These are phyloP conservation scores for Saimiri boliviensis DNA, from an alignment of 2,113 vertebrate genomes.

Conservation along the genomic window DNA sequence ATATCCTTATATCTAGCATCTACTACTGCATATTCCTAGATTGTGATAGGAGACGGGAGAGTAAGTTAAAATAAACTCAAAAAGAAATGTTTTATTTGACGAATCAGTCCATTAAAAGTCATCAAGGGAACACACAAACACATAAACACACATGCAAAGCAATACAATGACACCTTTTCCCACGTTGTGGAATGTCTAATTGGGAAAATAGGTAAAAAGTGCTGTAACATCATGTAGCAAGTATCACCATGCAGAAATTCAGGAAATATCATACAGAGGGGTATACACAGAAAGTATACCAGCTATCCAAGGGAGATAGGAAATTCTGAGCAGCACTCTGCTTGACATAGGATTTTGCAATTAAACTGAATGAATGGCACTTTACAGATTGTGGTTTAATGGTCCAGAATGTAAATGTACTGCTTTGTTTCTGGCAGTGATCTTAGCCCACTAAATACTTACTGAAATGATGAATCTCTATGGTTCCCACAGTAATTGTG, in stretches of 20 bases:
- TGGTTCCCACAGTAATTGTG: background rate
- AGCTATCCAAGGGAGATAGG: background rate
- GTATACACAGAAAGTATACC: accelerated
- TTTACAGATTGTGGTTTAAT: background rate
- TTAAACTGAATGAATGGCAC: background rate
- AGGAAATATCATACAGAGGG: background rate
- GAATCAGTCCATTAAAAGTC: background rate
- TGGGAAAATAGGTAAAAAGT: background rate
- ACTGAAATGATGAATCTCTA: background rate
- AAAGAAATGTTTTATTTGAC: background rate
- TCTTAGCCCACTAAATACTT: background rate
- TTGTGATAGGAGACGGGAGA: background rate
- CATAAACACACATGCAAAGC: accelerated
- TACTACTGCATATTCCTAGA: background rate
- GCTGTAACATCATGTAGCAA: background rate
- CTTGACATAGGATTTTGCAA: background rate
- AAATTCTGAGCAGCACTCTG: background rate
- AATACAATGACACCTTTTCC: background rate
- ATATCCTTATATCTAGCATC: accelerated
- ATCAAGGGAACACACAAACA: background rate
- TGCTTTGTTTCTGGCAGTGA: background rate
- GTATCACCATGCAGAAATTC: background rate
- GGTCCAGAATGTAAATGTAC: background rate
- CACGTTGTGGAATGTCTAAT: background rate
- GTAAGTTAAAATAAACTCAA: background rate